These are phyloP conservation scores for Diachasmimorpha longicaudata DNA, from an alignment of 1,140 invertebrate genomes.

Conservation along the genomic window DNA sequence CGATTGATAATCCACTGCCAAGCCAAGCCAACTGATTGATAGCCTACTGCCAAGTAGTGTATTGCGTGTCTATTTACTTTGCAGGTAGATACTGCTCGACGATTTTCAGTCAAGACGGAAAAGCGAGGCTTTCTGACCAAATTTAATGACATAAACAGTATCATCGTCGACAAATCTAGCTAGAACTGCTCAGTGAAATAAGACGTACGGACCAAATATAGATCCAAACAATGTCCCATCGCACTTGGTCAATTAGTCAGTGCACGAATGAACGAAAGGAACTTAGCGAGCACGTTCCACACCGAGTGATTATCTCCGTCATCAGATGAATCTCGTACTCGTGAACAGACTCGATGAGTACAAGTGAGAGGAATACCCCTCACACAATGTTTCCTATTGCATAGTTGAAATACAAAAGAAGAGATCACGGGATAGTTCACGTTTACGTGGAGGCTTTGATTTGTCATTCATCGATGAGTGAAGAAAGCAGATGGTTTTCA, in stretches of 20 bases:
- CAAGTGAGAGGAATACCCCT: background rate
- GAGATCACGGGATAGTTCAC: conserved; percentile 1
- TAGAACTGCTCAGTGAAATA: too few species aligned
- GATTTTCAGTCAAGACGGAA: too few species aligned
- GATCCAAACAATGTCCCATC: background rate
- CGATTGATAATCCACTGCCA: too few species aligned
- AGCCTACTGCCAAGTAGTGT: too few species aligned
- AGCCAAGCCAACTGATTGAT: too few species aligned
- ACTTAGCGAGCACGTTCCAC: background rate
- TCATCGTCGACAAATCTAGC: too few species aligned
- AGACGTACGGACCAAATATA: too few species aligned
- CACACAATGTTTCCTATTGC: background rate
- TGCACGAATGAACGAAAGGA: background rate
- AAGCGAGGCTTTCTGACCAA: too few species aligned
- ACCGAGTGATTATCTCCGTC: conserved; percentile 27
- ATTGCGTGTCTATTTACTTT: too few species aligned
- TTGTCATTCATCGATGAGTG: conserved; percentile 35
- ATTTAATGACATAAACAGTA: too few species aligned
- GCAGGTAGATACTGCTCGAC: too few species aligned
- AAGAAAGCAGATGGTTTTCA: background rate
- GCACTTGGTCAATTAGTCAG: conserved; percentile 1
- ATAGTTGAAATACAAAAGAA: conserved; percentile 23
- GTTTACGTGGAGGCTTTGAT: conserved; percentile 18
- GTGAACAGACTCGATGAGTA: conserved; percentile 2
- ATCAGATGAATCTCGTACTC: background rate